Base-by-base conservation (phyloP, 2,797 vertebrate species). In the Rhyacichthys aspro region DNA sequence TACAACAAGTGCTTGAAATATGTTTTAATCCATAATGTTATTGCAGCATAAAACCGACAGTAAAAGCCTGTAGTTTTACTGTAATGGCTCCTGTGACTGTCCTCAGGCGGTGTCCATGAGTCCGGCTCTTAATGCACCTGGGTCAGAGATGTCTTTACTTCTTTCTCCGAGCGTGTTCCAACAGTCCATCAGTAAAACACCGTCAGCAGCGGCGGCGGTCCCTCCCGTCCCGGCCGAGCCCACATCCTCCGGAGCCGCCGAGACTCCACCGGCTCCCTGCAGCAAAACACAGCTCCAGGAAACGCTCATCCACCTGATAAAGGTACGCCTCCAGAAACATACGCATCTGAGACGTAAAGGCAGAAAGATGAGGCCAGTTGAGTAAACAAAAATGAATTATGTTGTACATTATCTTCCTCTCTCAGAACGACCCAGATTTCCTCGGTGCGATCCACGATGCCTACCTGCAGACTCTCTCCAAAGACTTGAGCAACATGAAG, bases 131-230 rank as follows among this genome's bases (percentile, higher is more conserved):
- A 81, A 86, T 42, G 83, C 93, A 0, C 90, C 19, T 23, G 19
- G 2, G 19, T 23, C 92, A 8, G 89, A 90, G 37, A 78, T 86
- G 43, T 95, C 96, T 3, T 74, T 98, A 64, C 94, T 99, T 33
- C 90, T 98, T 45, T 97, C 97, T 39, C 97, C 96, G 4, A 98
- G 95, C 67, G 95, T 93, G 67, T 99, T 99, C 82, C 95, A 96
- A 85, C 94, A 96, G 46, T 93, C 95, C 0, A 28, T 84, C 36
- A 73, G 69, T 73, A 96, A 94, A 79, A 38, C 83, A 1, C 49
- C 56, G 36, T 38, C 76, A 8, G 52, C 74, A 45, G 0, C 73
- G 9, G 66, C 43, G 9, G 66, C 43, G 62, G 67, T 67, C 18
- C 55, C 73, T 7, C 36, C 76, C 19, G 82, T 88, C 54, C 86